A percentile compares a stretch with the other conserved stretches of the same genome.
These are phyloP conservation scores for Andrena bucephala DNA, from an alignment of 2,888 invertebrate species.

Conservation along the genomic window DNA sequence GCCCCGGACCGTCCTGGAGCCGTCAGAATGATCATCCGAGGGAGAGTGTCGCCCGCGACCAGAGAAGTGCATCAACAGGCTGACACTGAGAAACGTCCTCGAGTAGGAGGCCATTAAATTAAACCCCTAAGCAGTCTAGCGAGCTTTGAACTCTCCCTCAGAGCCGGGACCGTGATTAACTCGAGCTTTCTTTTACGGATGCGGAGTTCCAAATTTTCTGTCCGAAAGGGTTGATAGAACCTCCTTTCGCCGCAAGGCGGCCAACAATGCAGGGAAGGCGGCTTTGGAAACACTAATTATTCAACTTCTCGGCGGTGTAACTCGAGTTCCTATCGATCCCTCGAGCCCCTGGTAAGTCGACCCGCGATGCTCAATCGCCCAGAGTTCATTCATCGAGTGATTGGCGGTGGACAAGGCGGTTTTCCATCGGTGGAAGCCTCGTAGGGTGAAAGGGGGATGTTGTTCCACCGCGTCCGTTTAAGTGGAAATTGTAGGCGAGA, in stretches of 20 bases:
- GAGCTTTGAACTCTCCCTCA: constrained; percentile 21
- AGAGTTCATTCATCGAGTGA: constrained; percentile 61
- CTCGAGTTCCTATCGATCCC: constrained; percentile 63
- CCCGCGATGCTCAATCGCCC: constrained; percentile 60
- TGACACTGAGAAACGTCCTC: constrained; percentile 74
- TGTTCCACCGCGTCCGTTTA: not conserved
- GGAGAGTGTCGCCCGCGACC: constrained; percentile 52
- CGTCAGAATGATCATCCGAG: constrained; percentile 40
- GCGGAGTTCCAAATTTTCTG: not conserved
- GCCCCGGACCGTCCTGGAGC: not conserved
- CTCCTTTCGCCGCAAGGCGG: not conserved
- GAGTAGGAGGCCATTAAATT: constrained; percentile 67
- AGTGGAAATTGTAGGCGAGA: constrained; percentile 22
- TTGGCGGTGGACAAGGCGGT: not conserved
- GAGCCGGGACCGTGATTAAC: too few species aligned
- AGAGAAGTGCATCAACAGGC: constrained; percentile 73
- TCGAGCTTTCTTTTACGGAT: too few species aligned
- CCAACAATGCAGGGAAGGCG: not conserved
- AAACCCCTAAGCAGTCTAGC: constrained; percentile 26
- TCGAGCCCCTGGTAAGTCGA: constrained; percentile 56
- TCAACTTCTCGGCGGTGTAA: constrained; percentile 28
- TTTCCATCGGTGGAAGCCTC: not conserved
- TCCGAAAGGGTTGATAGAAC: constrained; percentile 51
- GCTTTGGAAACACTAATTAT: not conserved
- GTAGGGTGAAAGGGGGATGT: not conserved